Conservation (phyloP, 2,888 invertebrate species). For the Leucophenga maculata region DNA sequence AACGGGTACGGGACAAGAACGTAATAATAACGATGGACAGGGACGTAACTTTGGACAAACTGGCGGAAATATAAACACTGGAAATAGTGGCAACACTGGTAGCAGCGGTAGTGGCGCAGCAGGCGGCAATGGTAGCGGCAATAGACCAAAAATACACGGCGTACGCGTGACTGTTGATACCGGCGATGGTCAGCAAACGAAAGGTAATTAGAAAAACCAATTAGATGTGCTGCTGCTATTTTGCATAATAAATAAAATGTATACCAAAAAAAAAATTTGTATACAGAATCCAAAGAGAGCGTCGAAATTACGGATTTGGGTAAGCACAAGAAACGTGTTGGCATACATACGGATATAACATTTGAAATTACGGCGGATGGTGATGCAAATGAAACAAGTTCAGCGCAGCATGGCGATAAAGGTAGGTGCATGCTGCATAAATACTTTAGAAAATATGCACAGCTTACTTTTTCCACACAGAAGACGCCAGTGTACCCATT, state of each 20-base stretch:
- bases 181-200: constrained; percentile 67
- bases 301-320: constrained; percentile 70
- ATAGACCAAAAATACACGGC: constrained; percentile 72
- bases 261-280: neutral
- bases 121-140: constrained; percentile 42
- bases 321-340: constrained; percentile 70
- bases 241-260: neutral
- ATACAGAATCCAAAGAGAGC: constrained; percentile 70
- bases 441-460: constrained; percentile 22
- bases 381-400: constrained; percentile 66
- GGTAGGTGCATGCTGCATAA: constrained; percentile 48
- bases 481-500: constrained; percentile 72
- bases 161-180: constrained; percentile 72
- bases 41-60: constrained; percentile 33
- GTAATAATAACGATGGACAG: constrained; percentile 31
- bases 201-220: constrained; percentile 61
- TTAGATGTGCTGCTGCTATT: constrained; percentile 6
- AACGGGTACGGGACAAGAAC: constrained; percentile 42
- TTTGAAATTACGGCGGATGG: constrained; percentile 71
- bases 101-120: constrained; percentile 28
- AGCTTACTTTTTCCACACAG: constrained; percentile 40
- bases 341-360: constrained; percentile 72
- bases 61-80: constrained; percentile 43
- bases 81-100: constrained; percentile 5
- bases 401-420: constrained; percentile 64